Conservation (phyloP, 2,888 invertebrate genomes). For the Pandemis heparana region DNA sequence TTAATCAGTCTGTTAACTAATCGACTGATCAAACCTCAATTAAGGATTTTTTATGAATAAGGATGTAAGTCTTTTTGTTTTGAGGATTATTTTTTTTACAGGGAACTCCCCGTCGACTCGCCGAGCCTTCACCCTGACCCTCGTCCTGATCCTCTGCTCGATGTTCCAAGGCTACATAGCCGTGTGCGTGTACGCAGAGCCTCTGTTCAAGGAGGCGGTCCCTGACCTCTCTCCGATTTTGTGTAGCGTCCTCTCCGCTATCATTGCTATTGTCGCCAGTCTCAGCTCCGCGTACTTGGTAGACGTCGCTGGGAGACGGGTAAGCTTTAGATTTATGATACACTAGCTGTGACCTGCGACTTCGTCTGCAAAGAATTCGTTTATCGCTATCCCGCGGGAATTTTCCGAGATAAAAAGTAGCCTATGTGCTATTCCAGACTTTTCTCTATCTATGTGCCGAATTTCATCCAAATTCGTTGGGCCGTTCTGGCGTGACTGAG, state of each 20-base stretch:
- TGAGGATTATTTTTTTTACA: neutral
- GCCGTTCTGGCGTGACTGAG: no score
- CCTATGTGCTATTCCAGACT: no score
- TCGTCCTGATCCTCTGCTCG: constrained; percentile 41
- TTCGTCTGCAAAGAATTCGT: no score
- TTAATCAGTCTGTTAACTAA: no score
- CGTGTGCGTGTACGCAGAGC: constrained; percentile 50
- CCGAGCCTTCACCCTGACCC: neutral
- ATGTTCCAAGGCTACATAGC: constrained; percentile 49
- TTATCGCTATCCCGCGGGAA: no score
- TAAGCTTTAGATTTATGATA: constrained; percentile 30
- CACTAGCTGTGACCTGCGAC: no score
- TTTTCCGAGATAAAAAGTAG: no score
- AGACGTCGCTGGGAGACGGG: constrained; percentile 49
- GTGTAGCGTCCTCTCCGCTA: constrained; percentile 47
- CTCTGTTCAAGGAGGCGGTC: constrained; percentile 49
- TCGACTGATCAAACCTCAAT: no score
- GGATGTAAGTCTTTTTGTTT: no score
- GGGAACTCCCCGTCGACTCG: constrained; percentile 9
- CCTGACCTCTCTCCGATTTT: constrained; percentile 47
- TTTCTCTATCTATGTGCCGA: no score
- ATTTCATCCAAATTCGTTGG: no score
- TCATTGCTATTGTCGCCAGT: constrained; percentile 45
- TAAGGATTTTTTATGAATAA: no score
- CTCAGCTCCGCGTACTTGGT: constrained; percentile 46